phyloP scores from a whole-genome alignment of 2,797 vertebrate species.

The Sphenopsis melanotis region DNA sequence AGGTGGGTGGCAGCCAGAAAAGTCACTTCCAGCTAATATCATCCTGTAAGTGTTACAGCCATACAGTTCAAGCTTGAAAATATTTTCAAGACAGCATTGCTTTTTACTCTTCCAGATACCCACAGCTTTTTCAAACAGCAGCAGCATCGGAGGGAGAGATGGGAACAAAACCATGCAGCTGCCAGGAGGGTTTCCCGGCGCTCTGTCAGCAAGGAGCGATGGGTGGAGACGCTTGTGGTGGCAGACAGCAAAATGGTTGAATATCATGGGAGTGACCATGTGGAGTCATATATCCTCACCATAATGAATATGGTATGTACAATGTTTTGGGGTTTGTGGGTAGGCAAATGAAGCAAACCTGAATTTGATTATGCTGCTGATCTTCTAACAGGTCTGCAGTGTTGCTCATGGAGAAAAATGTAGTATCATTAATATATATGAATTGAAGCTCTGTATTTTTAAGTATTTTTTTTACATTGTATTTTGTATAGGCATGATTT shows the following conservation, averaged over 20 bases:
- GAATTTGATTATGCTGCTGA: neutral
- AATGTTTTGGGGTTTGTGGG: neutral
- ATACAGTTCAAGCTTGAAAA: neutral
- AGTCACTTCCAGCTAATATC: neutral
- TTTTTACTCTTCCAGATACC: conserved; percentile 75
- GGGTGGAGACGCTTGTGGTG: conserved; percentile 97
- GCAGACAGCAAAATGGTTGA: conserved; percentile 94
- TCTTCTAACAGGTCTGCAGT: neutral
- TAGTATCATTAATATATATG: neutral
- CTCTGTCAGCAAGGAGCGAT: conserved; percentile 92
- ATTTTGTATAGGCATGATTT: neutral
- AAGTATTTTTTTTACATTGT: neutral
- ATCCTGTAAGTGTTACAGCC: neutral
- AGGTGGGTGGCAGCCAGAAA: neutral
- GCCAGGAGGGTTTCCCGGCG: conserved; percentile 76
- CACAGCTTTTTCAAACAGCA: conserved; percentile 66
- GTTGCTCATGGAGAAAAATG: neutral
- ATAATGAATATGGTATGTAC: conserved; percentile 96
- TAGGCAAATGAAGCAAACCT: neutral
- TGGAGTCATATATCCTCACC: conserved; percentile 96
- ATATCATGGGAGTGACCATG: conserved; percentile 91
- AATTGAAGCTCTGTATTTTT: neutral
- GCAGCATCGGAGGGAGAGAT: conserved; percentile 80
- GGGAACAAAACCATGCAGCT: conserved; percentile 72
- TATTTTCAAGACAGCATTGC: neutral